Evolutionary conservation across 2,888 invertebrate genomes (phyloP).

Genomic region (Sarcophaga carnaria): DNA sequence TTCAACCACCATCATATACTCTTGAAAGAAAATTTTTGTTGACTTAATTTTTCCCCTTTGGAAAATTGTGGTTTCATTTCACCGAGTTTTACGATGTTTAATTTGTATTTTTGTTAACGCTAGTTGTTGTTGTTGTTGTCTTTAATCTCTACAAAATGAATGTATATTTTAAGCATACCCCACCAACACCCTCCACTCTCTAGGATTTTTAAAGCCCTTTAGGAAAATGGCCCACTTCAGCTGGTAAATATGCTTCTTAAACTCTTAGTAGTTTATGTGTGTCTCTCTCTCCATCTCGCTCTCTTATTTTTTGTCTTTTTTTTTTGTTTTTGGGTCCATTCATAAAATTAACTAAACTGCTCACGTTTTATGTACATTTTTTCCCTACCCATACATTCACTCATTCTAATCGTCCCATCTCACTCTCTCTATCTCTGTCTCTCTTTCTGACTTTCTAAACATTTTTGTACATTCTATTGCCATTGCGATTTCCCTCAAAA

Average conservation of each 20-base stretch:
- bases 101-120: slow-evolving; percentile 35
- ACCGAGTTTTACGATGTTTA: slow-evolving; percentile 46
- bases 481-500: too few species aligned
- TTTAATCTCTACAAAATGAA: slow-evolving; percentile 28
- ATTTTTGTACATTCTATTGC: too few species aligned
- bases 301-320: neutral
- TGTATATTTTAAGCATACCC: slow-evolving; percentile 17
- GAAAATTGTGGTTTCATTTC: neutral
- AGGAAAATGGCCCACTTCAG: neutral
- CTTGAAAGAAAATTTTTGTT: neutral
- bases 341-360: slow-evolving; percentile 49
- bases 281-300: neutral
- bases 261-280: neutral
- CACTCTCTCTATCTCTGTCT: too few species aligned
- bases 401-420: neutral
- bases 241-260: neutral
- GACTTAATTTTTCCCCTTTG: slow-evolving; percentile 10
- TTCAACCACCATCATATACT: neutral
- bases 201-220: neutral
- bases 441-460: too few species aligned
- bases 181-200: too few species aligned
- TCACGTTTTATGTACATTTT: slow-evolving; percentile 42
- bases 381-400: too few species aligned
- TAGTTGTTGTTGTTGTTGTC: neutral
- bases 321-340: neutral